Evolutionary conservation across 2,113 vertebrate species (phyloP), one percentile per base, ranked within the genome.

Genomic region (Halichoerus grypus): DNA sequence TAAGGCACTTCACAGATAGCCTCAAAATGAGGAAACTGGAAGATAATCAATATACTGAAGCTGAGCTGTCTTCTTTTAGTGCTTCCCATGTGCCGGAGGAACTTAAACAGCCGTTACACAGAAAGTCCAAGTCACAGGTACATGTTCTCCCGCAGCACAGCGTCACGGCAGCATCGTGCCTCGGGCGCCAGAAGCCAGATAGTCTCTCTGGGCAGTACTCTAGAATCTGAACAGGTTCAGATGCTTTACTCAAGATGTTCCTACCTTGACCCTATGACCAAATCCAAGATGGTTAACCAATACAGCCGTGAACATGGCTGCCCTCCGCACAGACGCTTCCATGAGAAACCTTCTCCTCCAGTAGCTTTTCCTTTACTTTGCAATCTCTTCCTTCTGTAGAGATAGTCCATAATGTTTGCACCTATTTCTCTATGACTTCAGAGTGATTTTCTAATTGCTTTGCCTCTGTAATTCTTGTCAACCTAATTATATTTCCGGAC

Each of bases 41-140:
- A 98, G 99, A 99, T 98, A 99, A 99, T 67, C 99, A 99, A 97
- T 99, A 99, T 86, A 99, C 99, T 93, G 99, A 99, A 36, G 98
- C 99, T 72, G 99, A 99, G 97, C 97, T 99, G 97, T 98, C 99
- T 98, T 98, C 99, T 46, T 99, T 99, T 98, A 99, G 99, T 98
- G 98, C 99, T 88, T 98, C 99, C 65, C 99, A 99, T 97, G 98
- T 99, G 98, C 97, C 99, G 33, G 99, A 99, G 97, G 99, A 99
- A 53, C 99, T 99, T 97, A 99, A 99, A 98, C 99, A 99, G 97
- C 99, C 99, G 0, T 99, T 99, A 97, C 99, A 99, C 99, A 99
- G 99, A 98, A 99, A 99, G 99, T 99, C 99, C 88, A 99, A 99
- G 98, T 99, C 99, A 98, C 99, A 99, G 99, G 99, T 99, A 99